Percentiles rank a stretch among this genome's conserved stretches.
phyloP scores from a whole-genome alignment of 1,140 invertebrate genomes.

The Neodiprion fabricii region DNA sequence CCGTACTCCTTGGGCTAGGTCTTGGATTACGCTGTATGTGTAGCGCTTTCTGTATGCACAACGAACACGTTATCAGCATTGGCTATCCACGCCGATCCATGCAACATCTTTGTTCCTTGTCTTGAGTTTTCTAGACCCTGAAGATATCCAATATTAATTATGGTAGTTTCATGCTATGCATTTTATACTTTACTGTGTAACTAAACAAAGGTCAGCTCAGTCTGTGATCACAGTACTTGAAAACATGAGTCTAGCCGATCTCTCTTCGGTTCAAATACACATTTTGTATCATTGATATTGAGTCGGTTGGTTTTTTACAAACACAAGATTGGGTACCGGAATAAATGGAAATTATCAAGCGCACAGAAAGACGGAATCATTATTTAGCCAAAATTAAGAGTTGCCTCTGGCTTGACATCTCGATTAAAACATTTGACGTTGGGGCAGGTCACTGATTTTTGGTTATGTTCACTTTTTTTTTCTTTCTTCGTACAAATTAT shows the following conservation, averaged over 20 bases:
- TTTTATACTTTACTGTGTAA: not conserved
- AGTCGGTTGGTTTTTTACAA: too few species aligned
- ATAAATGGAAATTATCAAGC: too few species aligned
- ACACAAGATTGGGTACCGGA: too few species aligned
- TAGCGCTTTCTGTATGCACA: conserved; percentile 27
- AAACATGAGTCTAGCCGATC: not conserved
- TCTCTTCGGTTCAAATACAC: not conserved
- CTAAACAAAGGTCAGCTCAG: not conserved
- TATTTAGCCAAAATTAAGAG: too few species aligned
- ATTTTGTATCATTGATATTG: too few species aligned
- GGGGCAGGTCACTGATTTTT: conserved; percentile 29
- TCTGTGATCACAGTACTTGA: not conserved
- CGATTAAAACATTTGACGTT: conserved; percentile 29
- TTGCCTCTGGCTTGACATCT: conserved; percentile 13
- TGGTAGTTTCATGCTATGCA: not conserved
- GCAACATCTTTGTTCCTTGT: not conserved
- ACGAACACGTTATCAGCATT: not conserved
- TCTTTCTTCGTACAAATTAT: not conserved
- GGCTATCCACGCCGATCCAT: not conserved
- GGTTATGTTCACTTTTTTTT: conserved; percentile 37
- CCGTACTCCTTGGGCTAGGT: conserved; percentile 33
- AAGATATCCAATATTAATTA: too few species aligned
- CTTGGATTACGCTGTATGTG: conserved; percentile 38
- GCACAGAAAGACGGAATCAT: too few species aligned
- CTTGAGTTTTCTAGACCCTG: not conserved